Conservation (phyloP, 2,888 invertebrate species). For the Toxonevra muliebris region DNA sequence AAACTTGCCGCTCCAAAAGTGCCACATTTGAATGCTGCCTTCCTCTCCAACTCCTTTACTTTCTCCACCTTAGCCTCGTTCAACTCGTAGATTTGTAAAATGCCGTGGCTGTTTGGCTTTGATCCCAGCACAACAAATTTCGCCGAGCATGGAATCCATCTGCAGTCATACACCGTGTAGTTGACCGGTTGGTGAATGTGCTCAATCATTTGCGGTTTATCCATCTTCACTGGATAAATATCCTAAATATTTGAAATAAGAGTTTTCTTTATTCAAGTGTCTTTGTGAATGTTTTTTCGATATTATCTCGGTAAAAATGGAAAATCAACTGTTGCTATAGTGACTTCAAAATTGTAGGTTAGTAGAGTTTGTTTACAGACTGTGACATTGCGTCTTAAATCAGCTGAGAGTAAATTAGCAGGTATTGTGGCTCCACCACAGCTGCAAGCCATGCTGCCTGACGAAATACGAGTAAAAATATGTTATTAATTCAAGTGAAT, state of each 20-base stretch:
- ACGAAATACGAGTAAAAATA: too few species aligned
- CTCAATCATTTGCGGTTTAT: constrained; percentile 90
- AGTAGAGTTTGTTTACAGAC: too few species aligned
- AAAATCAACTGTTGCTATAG: too few species aligned
- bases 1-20: constrained; percentile 91
- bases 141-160: constrained; percentile 95
- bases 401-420: too few species aligned
- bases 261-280: too few species aligned
- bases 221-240: constrained; percentile 63
- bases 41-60: constrained; percentile 78
- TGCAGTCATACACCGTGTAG: constrained; percentile 90
- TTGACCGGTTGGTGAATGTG: constrained; percentile 84
- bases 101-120: constrained; percentile 84
- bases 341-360: too few species aligned
- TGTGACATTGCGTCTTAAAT: too few species aligned
- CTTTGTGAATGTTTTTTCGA: too few species aligned
- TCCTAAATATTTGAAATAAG: constrained; percentile 1
- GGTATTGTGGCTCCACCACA: too few species aligned
- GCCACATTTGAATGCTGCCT: constrained; percentile 90
- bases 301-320: too few species aligned
- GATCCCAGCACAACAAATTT: constrained; percentile 91
- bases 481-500: too few species aligned
- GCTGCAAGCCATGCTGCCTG: too few species aligned
- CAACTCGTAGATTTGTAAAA: constrained; percentile 83
- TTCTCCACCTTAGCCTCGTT: constrained; percentile 77